These are phyloP conservation scores for Philopedon plagiatum DNA, from an alignment of 2,888 invertebrate genomes.

Conservation along the genomic window DNA sequence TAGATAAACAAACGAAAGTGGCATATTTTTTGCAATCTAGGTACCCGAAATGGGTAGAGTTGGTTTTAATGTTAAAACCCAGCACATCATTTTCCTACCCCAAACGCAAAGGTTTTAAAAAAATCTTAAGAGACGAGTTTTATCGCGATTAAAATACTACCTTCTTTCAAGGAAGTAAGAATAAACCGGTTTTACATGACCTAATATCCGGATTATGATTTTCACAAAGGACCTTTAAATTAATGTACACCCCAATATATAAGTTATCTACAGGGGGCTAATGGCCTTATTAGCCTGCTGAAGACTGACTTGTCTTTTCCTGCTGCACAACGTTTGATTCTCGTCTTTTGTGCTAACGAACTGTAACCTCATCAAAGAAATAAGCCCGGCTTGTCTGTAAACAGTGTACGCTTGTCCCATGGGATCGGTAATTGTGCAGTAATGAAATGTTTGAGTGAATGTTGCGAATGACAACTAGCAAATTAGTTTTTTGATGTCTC, in stretches of 20 bases:
- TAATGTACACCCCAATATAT: neutral
- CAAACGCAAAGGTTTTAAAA: too few species aligned
- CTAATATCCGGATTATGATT: neutral
- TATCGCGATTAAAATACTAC: too few species aligned
- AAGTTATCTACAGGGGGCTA: conserved; percentile 20
- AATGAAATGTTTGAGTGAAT: conserved; percentile 62
- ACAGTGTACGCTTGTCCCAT: conserved; percentile 28
- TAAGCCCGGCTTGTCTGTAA: conserved; percentile 24
- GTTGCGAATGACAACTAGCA: conserved; percentile 64
- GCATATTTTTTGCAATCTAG: too few species aligned
- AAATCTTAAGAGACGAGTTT: too few species aligned
- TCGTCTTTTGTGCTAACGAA: conserved; percentile 56
- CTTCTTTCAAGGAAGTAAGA: too few species aligned
- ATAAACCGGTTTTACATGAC: too few species aligned
- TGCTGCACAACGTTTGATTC: conserved; percentile 21
- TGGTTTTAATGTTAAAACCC: too few species aligned
- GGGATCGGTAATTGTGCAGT: conserved; percentile 57
- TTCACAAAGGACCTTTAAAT: neutral
- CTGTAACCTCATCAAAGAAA: conserved; percentile 61
- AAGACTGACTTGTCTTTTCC: conserved; percentile 21
- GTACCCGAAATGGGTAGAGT: too few species aligned
- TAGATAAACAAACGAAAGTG: too few species aligned
- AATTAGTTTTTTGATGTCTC: conserved; percentile 63
- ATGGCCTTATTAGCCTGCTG: conserved; percentile 28
- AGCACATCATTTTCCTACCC: too few species aligned